Evolutionary conservation across 2,888 invertebrate species (phyloP), one percentile per base, ranked within the genome.

Genomic region (Caenorhabditis angaria): DNA sequence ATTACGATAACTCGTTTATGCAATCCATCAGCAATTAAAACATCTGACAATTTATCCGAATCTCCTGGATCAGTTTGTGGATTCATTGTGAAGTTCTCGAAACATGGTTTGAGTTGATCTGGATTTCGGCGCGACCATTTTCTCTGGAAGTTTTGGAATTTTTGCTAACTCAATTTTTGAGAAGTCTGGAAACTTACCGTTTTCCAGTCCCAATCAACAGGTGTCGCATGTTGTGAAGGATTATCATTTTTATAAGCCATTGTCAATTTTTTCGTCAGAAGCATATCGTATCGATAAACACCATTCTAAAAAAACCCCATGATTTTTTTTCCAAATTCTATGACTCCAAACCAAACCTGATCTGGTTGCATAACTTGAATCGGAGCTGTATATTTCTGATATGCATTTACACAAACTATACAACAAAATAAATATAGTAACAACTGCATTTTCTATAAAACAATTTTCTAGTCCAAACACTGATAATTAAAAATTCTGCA

Each of bases 1-100:
- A 84, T 80, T 8, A 80, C 60, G 8, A 77, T 65, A 1, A 83
- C 76, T n/a, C 83, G 56, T 18, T 73, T 67, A 55, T 83, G 84
- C 6, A 71, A 59, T 6, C 84, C 84, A 59, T 82, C 79, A 28
- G 73, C 63, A 25, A 78, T 73, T 10, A 83, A 28, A 3, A 83
- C 73, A 53, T 80, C 82, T 0, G 58, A 53, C 53, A 84, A 28
- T n/a, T 58, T 47, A 54, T 66, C 54, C 20, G 25, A 51, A 57
- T 76, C 77, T 1, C 41, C 56, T 2, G 68, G 61, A 47, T 70
- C 56, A 3, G 74, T 70, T 0, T 56, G 24, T 5, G 47, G 56
- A 28, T 70, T 67, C 57, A 77, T 66, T n/a, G 69, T n/a, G 10
- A 51, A 51, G 61, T 65, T 70, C 20, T 27, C 35, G 51, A 65